Conservation (phyloP, 2,888 invertebrate species). For the Euphydryas editha region DNA sequence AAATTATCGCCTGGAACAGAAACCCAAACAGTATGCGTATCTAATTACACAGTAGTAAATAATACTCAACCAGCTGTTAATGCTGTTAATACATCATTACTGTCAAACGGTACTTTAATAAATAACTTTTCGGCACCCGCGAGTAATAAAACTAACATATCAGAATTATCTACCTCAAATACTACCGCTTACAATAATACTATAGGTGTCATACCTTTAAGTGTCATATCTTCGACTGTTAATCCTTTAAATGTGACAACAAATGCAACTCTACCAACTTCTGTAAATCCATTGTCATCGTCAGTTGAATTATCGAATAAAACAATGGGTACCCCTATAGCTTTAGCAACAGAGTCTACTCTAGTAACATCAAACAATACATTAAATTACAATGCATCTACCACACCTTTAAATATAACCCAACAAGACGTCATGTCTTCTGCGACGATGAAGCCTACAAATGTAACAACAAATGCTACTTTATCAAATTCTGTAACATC, state of each 20-base stretch:
- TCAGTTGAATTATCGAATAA: background rate
- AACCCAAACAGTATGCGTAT: slow-evolving; percentile 61
- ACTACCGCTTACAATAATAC: background rate
- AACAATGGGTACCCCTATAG: slow-evolving; percentile 4
- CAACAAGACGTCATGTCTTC: background rate
- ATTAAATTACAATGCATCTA: background rate
- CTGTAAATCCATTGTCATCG: background rate
- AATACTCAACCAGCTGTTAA: slow-evolving; percentile 38
- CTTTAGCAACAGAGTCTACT: slow-evolving; percentile 5
- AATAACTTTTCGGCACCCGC: background rate
- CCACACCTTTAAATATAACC: background rate
- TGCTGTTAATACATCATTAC: background rate
- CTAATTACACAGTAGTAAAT: slow-evolving; percentile 56
- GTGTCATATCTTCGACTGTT: background rate
- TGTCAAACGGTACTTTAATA: background rate
- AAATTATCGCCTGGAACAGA: slow-evolving; percentile 43
- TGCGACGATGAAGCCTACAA: slow-evolving; percentile 16
- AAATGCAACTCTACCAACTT: no score
- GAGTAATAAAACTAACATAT: background rate
- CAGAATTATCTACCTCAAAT: background rate
- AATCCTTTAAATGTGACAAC: no score
- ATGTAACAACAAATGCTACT: slow-evolving; percentile 8
- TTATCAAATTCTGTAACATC: slow-evolving; percentile 10
- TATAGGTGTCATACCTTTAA: slow-evolving; percentile 13
- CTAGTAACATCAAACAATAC: slow-evolving; percentile 11